These are phyloP conservation scores for Sinocyclocheilus rhinocerous DNA, from an alignment of 2,113 vertebrate species.

Conservation along the genomic window DNA sequence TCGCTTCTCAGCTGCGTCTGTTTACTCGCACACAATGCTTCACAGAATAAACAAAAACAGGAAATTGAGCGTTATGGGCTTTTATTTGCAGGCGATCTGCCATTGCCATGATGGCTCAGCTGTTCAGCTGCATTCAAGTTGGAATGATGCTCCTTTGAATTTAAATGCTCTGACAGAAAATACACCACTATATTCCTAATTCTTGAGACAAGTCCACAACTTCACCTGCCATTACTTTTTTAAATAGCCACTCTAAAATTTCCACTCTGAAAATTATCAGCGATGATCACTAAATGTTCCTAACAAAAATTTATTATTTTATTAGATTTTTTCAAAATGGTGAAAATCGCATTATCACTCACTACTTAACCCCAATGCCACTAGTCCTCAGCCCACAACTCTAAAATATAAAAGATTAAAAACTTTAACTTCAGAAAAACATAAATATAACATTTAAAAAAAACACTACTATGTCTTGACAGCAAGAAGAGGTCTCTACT, in stretches of 20 bases:
- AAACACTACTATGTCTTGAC: background rate
- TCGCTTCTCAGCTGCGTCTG: slow-evolving; percentile 43
- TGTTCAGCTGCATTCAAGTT: slow-evolving; percentile 49
- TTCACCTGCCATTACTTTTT: background rate
- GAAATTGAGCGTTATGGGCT: slow-evolving; percentile 50
- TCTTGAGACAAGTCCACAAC: background rate
- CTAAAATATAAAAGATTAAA: background rate
- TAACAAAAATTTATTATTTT: background rate
- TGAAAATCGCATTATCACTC: background rate
- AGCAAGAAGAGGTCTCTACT: background rate
- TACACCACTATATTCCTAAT: background rate
- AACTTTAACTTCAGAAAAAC: background rate
- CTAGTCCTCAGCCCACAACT: background rate
- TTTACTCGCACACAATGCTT: slow-evolving; percentile 52
- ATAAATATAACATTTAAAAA: background rate
- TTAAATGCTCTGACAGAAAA: background rate
- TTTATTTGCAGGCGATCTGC: slow-evolving; percentile 41
- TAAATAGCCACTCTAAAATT: background rate
- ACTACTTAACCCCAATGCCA: background rate
- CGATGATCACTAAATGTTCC: no score
- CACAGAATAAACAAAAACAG: slow-evolving; percentile 54
- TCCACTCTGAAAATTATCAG: no score
- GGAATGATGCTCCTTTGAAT: slow-evolving; percentile 7
- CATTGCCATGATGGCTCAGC: slow-evolving; percentile 49
- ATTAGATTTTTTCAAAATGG: background rate